A percentile compares a stretch with the other conserved stretches of the same genome.
Conservation (phyloP, 2,797 vertebrate species). For the Sebastes miniatus region DNA sequence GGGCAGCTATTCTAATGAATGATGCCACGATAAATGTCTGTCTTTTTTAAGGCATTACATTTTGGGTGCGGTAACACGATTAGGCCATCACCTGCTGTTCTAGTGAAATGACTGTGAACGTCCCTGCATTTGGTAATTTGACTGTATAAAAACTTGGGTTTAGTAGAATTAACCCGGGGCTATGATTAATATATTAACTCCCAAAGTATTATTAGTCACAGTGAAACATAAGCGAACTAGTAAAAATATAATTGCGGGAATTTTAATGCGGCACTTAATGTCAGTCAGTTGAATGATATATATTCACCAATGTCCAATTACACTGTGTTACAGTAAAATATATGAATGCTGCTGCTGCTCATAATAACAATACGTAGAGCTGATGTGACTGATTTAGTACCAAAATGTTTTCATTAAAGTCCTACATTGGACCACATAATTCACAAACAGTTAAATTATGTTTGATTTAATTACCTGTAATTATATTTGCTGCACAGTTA, state of each 20-base stretch:
- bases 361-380: neutral
- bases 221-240: neutral
- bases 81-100: too few relatives aligned
- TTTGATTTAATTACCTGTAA: neutral
- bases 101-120: too few relatives aligned
- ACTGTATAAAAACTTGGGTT: too few relatives aligned
- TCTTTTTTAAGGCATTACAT: too few relatives aligned
- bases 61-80: too few relatives aligned
- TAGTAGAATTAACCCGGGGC: too few relatives aligned
- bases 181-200: neutral
- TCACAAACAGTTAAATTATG: neutral
- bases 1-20: too few relatives aligned
- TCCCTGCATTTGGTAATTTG: too few relatives aligned
- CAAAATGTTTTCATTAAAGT: neutral
- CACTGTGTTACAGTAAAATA: neutral
- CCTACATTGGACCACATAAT: neutral
- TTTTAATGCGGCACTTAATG: accelerated
- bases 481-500: neutral
- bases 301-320: neutral
- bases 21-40: accelerated
- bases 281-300: neutral
- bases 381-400: neutral
- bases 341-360: neutral
- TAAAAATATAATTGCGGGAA: neutral
- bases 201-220: neutral